phyloP scores from a whole-genome alignment of 2,113 vertebrate genomes.

The Centropus bengalensis region DNA sequence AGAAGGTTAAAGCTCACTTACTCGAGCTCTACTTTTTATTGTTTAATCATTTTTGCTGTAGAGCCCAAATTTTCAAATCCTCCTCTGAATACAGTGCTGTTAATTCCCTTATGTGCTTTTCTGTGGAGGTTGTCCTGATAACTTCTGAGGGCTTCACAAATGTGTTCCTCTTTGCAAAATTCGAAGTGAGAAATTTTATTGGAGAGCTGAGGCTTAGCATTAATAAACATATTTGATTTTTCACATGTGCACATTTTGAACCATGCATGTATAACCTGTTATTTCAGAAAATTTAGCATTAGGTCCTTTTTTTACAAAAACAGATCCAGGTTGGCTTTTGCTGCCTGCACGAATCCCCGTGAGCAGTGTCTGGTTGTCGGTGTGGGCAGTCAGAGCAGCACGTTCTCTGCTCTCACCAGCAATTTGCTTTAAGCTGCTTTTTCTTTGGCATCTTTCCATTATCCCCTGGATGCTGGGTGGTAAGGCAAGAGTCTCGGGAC shows the following conservation, averaged over 20 bases:
- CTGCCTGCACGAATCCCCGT: not conserved
- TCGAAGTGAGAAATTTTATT: not conserved
- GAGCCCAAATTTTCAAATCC: not conserved
- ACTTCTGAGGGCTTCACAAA: not conserved
- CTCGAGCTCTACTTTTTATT: not conserved
- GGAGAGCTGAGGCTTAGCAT: not conserved
- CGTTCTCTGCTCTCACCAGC: not conserved
- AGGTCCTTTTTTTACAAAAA: not conserved
- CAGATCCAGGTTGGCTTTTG: not conserved
- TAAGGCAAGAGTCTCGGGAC: not conserved
- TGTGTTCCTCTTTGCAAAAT: not conserved
- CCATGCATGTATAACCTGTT: too few relatives aligned
- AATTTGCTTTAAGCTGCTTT: not conserved
- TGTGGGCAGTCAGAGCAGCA: accelerated
- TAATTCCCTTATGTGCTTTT: not conserved
- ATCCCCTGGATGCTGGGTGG: not conserved
- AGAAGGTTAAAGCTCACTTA: not conserved
- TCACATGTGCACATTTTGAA: not conserved
- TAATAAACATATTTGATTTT: not conserved
- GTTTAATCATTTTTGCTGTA: not conserved
- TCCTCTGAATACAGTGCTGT: not conserved
- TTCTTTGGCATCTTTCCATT: not conserved
- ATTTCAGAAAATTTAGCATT: not conserved
- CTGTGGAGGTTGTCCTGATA: not conserved
- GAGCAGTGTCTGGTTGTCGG: accelerated